phyloP scores from a whole-genome alignment of 1,140 invertebrate genomes.

The Eriocheir sinensis region DNA sequence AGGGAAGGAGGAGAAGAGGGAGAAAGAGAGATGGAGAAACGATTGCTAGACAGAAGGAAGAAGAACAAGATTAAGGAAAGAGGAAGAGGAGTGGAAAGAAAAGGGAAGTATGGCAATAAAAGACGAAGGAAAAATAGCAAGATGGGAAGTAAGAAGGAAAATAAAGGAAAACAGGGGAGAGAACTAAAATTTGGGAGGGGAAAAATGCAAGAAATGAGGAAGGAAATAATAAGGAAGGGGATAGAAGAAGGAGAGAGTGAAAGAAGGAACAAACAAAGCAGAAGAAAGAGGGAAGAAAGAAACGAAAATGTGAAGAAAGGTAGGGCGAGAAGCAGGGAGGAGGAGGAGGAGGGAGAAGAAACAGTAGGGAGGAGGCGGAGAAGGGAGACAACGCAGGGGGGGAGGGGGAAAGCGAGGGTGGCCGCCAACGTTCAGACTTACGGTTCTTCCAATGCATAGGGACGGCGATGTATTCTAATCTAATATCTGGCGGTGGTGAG shows the following conservation, averaged over 20 bases:
- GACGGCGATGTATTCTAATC: conserved; percentile 70
- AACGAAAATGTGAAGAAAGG: background rate
- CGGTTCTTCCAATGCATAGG: conserved; percentile 49
- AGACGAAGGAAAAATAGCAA: background rate
- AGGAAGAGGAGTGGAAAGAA: background rate
- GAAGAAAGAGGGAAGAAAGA: background rate
- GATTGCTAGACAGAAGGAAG: background rate
- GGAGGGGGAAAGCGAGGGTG: background rate
- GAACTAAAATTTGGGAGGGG: background rate
- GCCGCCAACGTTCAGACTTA: conserved; percentile 16
- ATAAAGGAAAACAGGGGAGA: background rate
- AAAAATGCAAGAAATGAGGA: background rate
- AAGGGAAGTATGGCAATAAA: background rate
- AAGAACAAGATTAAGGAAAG: background rate
- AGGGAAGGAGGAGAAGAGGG: background rate
- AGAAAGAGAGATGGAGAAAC: background rate
- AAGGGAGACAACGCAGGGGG: background rate
- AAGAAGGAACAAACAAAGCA: background rate
- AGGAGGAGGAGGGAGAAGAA: background rate
- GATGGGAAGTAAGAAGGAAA: background rate
- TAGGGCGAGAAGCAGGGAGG: background rate
- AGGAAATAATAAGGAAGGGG: background rate
- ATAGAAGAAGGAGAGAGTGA: background rate
- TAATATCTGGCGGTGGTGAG: conserved; percentile 44
- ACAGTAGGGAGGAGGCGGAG: background rate